phyloP scores from a whole-genome alignment of 2,113 vertebrate species.

The Aspiorhynchus laticeps region DNA sequence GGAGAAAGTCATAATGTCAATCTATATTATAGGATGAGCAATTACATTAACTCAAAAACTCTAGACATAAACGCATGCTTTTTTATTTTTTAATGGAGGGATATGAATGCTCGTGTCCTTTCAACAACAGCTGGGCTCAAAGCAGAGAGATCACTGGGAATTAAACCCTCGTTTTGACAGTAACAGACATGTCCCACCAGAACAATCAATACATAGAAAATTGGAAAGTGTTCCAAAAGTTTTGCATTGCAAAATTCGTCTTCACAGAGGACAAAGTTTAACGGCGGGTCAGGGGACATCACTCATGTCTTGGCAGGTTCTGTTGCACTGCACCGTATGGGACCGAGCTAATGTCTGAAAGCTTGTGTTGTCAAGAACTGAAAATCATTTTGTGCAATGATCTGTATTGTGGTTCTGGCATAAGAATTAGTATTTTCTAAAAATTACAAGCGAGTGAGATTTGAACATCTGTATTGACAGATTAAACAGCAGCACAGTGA shows the following conservation, averaged over 20 bases:
- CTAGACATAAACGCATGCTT: not conserved
- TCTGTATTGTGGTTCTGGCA: slow-evolving; percentile 9
- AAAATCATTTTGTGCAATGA: slow-evolving; percentile 19
- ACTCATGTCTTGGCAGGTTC: not conserved
- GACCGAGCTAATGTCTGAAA: not conserved
- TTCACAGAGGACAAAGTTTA: not conserved
- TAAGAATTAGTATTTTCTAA: not conserved
- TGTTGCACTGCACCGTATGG: not conserved
- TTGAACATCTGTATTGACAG: slow-evolving; percentile 22
- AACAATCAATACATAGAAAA: not conserved
- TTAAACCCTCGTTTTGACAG: not conserved
- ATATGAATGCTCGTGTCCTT: not conserved
- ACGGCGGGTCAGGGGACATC: not conserved
- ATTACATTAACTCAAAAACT: not conserved
- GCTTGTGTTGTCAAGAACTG: not conserved
- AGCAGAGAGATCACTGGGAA: not conserved
- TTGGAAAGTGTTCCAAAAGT: not conserved
- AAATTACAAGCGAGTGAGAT: not conserved
- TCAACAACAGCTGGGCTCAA: slow-evolving; percentile 2
- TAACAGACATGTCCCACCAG: not conserved
- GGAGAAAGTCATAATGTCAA: not conserved
- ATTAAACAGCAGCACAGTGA: not conserved
- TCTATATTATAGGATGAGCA: not conserved
- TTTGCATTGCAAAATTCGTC: not conserved
- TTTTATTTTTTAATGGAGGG: not conserved